Evolutionary conservation across 2,888 invertebrate species (phyloP), one percentile per base, ranked within the genome.

Genomic region (Ditylenchus weischeri): DNA sequence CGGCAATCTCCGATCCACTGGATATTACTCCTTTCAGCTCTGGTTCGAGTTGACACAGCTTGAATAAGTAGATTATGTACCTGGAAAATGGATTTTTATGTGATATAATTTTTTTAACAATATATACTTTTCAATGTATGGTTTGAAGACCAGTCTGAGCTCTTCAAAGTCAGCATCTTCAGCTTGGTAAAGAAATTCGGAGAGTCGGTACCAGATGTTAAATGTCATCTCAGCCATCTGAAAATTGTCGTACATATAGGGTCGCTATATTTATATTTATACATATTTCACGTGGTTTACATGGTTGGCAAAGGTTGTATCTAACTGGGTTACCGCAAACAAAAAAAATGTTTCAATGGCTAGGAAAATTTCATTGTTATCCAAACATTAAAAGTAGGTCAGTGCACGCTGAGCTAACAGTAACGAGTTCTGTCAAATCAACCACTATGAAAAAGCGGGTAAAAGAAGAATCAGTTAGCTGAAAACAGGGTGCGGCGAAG

Each of bases 31-130:
- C 90, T 66, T 92, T 88, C 86, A 87, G 90, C 83, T 96, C 96
- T 0, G 92, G 90, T 80, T 98, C 96, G 86, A 94, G 91, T 86
- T 94, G 93, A 79, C 93, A 92, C 84, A 96, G 96, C 68, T 90
- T 87, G 75, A 91, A 92, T 11, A 98, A 86, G 0, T 92, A 91
- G 51, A 66, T 47, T 23, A 80, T 71, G 66, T 78, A 79, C 49
- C 76, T 76, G 36, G 51, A 76, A 69, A 19, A 29, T 2, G 5
- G 5, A 50, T 50, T 50, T 19, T 50, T n/a, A 21, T 65, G 38
- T 21, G 29, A 35, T 50, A 66, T 38, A 57, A 66, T 68, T 58
- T n/a, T n/a, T 58, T 58, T n/a, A 23, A 29, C 60, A 71, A 29
- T 23, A 2, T 63, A 48, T 61, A 78, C 77, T 93, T 87, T 84